Evolutionary conservation across 2,797 vertebrate species (phyloP), one percentile per base, ranked within the genome.

Genomic region (Pseudomugil tenellus): DNA sequence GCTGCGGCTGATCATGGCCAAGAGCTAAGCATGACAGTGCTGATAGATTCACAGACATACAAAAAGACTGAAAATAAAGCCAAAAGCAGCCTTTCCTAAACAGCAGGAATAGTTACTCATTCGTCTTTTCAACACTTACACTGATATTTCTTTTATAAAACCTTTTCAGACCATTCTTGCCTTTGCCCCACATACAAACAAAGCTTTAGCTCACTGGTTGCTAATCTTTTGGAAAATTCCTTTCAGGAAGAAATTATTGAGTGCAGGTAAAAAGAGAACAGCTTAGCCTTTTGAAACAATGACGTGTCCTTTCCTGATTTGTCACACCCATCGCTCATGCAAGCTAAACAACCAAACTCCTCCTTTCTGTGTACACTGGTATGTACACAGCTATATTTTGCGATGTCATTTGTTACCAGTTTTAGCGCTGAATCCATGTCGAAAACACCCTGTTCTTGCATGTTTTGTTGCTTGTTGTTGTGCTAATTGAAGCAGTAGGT

Each of bases 21-120:
- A 80, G 66, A 74, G 69, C 68, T 52, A 34, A 70, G 72, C 69
- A 70, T 70, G 68, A 70, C 78, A 67, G 77, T 43, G 77, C 46
- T 89, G 88, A 88, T 74, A 81, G 81, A 89, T 85, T 81, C 69
- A 66, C 16, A 53, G 80, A 82, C 57, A 69, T 74, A 74, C 76
- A 52, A 66, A 39, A 12, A 57, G 8, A 41, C 19, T 16, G 13
- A 65, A 35, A 1, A 25, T 8, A 35, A 46, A 65, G 51, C 17
- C 39, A 56, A 63, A 14, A 37, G 32, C 62, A 53, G 60, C 49
- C 57, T 35, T 49, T 46, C 16, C 58, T 29, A 61, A 35, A 23
- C 48, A 58, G 17, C 6, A 32, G 61, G 9, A 66, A 16, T 69
- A 57, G 52, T 39, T 28, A 17, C 28, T 59, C 23, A 28, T 39